These are phyloP conservation scores for Eptesicus fuscus DNA, from an alignment of 2,113 vertebrate species.

Conservation along the genomic window DNA sequence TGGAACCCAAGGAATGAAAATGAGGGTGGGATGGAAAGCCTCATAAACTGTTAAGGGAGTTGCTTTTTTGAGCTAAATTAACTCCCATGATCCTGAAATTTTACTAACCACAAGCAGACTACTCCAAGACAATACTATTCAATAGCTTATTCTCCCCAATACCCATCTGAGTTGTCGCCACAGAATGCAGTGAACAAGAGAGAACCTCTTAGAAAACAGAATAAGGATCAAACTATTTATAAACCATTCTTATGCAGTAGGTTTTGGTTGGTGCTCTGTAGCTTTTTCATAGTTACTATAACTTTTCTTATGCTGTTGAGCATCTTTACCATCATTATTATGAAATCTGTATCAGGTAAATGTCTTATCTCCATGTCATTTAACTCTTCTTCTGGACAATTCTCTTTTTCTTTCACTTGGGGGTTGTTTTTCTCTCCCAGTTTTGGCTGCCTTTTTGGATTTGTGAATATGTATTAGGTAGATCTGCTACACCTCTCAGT, in stretches of 20 bases:
- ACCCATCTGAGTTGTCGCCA: background rate
- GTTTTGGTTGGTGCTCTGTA: background rate
- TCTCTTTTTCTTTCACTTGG: too few relatives aligned
- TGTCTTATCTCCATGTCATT: too few relatives aligned
- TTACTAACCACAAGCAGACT: background rate
- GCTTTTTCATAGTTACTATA: background rate
- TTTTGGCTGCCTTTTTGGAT: too few relatives aligned
- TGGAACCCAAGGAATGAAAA: background rate
- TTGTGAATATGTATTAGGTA: too few relatives aligned
- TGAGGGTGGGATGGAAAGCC: background rate
- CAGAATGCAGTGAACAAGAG: background rate
- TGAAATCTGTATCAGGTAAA: too few relatives aligned
- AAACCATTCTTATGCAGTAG: background rate
- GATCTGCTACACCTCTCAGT: too few relatives aligned
- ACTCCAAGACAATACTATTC: background rate
- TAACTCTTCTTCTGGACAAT: too few relatives aligned
- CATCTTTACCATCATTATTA: too few relatives aligned
- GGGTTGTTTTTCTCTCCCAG: too few relatives aligned
- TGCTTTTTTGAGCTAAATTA: conserved; percentile 1
- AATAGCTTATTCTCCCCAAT: background rate
- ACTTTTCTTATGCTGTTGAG: too few relatives aligned
- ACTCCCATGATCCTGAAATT: background rate
- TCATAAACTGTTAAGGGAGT: background rate
- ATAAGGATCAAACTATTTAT: background rate
- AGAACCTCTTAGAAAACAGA: background rate